Base-by-base conservation (phyloP, 2,113 vertebrate genomes). In the Condylura cristata region DNA sequence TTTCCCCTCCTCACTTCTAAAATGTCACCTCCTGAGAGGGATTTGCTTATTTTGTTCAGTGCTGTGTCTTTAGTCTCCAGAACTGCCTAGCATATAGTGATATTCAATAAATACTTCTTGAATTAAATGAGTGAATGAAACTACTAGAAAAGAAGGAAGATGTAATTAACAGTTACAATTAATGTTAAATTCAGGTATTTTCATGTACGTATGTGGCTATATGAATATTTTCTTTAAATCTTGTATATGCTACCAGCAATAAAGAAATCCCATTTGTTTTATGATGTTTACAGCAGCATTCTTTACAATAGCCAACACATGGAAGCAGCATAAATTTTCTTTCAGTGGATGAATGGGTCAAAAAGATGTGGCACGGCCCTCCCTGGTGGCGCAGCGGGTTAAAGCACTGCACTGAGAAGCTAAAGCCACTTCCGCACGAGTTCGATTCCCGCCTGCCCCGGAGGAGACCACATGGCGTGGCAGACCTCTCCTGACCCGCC, bases 171-270 rank as follows among this genome's bases (percentile, higher is more conserved):
- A 80, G n/a, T 18, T 86, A 63, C 14, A 46, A 76, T 71, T 65
- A n/a, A 32, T 3, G 72, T 48, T 75, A 65, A 71, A 37, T 65
- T 92, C 48, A 94, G 14, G 17, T 78, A 86, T 88, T 93, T 93
- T 86, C 16, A 30, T 51, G 12, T 93, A 44, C 51, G 65, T 78
- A 61, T 74, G n/a, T 92, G 58, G 8, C n/a, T 60, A 75, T 18
- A 93, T 90, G 24, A 74, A 83, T 79, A 80, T 34, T 89, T 10
- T 51, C 39, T 90, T 90, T 66, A 80, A 70, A n/a, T 92, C 9
- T 83, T 78, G 39, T 93, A 10, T 60, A 18, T 82, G 53, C 20
- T 56, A 56, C 53, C 53, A 56, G 4, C 53, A 56, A 56, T 20
- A 22, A 22, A 56, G 12, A 56, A 56, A 56, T 56, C 53, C 53